Percentiles rank a stretch among this genome's conserved stretches.
Conservation (phyloP, 2,888 invertebrate species). For the Entomobrya multifasciata region DNA sequence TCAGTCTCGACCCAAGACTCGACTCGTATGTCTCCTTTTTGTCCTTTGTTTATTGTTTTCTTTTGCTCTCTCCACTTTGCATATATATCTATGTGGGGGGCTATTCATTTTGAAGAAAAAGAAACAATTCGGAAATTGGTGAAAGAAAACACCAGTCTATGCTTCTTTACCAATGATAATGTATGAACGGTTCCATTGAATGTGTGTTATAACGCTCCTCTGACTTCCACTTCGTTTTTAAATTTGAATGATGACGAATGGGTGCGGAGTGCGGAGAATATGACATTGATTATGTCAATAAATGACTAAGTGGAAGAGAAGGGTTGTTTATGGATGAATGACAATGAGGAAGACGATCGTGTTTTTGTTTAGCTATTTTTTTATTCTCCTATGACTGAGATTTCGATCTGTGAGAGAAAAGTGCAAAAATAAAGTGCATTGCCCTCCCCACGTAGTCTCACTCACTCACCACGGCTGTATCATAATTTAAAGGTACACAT, state of each 20-base stretch:
- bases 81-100: not conserved
- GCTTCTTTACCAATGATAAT: not conserved
- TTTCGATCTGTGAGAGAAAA: slow-evolving; percentile 46
- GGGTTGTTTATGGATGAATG: slow-evolving; percentile 34
- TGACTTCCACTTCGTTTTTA: not conserved
- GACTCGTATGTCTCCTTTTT: no score
- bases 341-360: slow-evolving; percentile 16
- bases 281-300: slow-evolving; percentile 71
- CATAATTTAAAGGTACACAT: no score
- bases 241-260: slow-evolving; percentile 35
- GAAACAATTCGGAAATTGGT: not conserved
- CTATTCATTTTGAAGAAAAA: not conserved
- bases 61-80: not conserved
- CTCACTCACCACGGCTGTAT: no score
- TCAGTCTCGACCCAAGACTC: no score
- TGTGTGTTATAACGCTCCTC: no score
- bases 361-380: slow-evolving; percentile 14
- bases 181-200: not conserved
- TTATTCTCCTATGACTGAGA: slow-evolving; percentile 1
- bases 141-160: not conserved
- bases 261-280: slow-evolving; percentile 48
- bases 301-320: slow-evolving; percentile 38
- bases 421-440: slow-evolving; percentile 56
- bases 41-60: slow-evolving; percentile 15
- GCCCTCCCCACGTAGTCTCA: slow-evolving; percentile 38